Percentiles rank a stretch among this genome's conserved stretches.
Evolutionary conservation across 2,113 vertebrate genomes (phyloP).

Genomic region (Epinephelus moara): DNA sequence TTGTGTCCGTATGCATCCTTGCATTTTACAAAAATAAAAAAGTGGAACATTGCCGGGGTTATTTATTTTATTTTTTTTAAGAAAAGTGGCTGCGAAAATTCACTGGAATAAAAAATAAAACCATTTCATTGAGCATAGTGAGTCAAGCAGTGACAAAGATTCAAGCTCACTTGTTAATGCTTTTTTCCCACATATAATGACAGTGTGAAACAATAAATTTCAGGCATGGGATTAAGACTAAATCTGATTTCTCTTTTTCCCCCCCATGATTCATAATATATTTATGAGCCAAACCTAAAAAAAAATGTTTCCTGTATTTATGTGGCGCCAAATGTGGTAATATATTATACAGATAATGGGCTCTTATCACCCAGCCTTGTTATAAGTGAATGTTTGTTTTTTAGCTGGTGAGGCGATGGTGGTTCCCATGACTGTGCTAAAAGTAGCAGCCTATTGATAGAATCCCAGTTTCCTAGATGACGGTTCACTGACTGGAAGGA

Average conservation of each 20-base stretch:
- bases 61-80: no score
- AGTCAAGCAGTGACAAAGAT: not conserved
- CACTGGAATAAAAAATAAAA: not conserved
- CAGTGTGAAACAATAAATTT: not conserved
- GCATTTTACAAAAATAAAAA: not conserved
- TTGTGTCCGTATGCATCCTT: not conserved
- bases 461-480: slow-evolving; percentile 29
- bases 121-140: not conserved
- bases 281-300: not conserved
- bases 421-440: slow-evolving; percentile 60
- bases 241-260: not conserved
- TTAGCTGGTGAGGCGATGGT: not conserved
- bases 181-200: no score
- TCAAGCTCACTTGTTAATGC: no score
- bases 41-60: no score
- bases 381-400: slow-evolving; percentile 26
- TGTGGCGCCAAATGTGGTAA: not conserved
- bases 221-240: not conserved
- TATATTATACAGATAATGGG: not conserved
- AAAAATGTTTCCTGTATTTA: not conserved
- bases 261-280: not conserved
- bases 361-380: not conserved
- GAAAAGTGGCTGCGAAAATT: no score
- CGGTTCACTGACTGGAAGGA: not conserved
- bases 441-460: slow-evolving; percentile 65